Base-by-base conservation (phyloP, 2,888 invertebrate species). In the Tenthredo mesomela region DNA sequence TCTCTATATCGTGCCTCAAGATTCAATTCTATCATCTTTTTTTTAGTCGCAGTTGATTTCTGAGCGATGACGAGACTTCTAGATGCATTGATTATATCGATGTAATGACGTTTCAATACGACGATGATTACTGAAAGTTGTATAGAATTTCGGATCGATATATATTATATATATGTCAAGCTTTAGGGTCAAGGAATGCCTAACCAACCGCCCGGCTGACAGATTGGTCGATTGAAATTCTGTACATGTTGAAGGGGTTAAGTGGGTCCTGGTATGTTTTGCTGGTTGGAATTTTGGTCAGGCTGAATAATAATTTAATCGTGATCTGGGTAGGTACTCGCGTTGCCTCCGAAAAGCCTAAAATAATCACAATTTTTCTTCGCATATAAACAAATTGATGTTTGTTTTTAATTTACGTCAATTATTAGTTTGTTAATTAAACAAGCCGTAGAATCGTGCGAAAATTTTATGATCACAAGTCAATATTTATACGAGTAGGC, bases 211-310 rank as follows among this genome's bases (percentile, higher is more conserved):
- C 29, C 50, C 73, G 5, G 12, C 43, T 73, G 73, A 73, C 25
- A 73, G 73, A 43, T 75, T 50, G 47, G 50, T 29, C 15, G 50
- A 75, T 75, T 43, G 43, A 75, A 75, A 75, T 75, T 50, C 75
- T 29, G 50, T 21, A 75, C 50, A 50, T 75, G 75, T 47, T 50
- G 75, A 71, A 37, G 71, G 71, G 43, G 43, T 77, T 50, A 50
- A 73, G 71, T 73, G 71, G 40, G 25, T 33, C 50, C 50, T 9
- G 75, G 75, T 77, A 50, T 77, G 29, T 77, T 77, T 77, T 77
- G 50, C 50, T 77, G 75, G 75, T 25, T 25, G 21, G 29, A 75
- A 73, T 73, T 75, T 50, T 29, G 15, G 29, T 18, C 50, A 21
- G 15, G 47, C 21, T 50, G 75, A 77, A 77, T 50, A 50, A 50